Evolutionary conservation across 1,140 invertebrate species (phyloP).

Genomic region (Drosophila elegans): DNA sequence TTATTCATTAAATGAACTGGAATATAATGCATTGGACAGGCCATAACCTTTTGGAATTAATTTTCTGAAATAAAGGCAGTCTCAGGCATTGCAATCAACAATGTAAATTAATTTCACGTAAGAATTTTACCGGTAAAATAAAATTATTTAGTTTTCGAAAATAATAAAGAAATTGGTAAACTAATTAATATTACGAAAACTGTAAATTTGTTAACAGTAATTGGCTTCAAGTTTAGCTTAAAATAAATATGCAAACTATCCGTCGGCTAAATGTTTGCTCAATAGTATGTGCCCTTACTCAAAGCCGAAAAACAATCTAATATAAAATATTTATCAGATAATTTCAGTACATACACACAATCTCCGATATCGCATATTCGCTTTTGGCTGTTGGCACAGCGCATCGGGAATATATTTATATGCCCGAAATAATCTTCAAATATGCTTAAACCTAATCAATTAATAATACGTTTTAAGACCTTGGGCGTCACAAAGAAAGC

Average conservation of each 20-base stretch:
- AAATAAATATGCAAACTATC: slow-evolving; percentile 29
- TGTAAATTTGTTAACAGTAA: too few relatives aligned
- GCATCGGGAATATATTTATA: slow-evolving; percentile 43
- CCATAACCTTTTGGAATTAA: too few relatives aligned
- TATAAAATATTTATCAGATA: slow-evolving; percentile 54
- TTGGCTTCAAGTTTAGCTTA: background rate
- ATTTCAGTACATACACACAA: slow-evolving; percentile 35
- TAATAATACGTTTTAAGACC: slow-evolving; percentile 75
- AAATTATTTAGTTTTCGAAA: too few relatives aligned
- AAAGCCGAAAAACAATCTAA: slow-evolving; percentile 39
- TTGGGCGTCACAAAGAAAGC: slow-evolving; percentile 51
- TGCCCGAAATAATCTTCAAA: slow-evolving; percentile 57
- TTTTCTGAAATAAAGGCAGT: too few relatives aligned
- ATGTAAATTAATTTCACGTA: too few relatives aligned
- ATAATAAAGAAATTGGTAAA: too few relatives aligned
- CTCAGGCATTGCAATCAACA: too few relatives aligned
- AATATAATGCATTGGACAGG: too few relatives aligned
- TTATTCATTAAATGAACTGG: too few relatives aligned
- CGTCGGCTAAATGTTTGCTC: slow-evolving; percentile 6
- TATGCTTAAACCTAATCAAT: slow-evolving; percentile 78
- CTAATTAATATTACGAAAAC: too few relatives aligned
- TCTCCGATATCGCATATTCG: slow-evolving; percentile 6
- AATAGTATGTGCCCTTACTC: slow-evolving; percentile 1
- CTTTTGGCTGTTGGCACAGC: slow-evolving; percentile 20
- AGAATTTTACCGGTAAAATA: too few relatives aligned